phyloP scores from a whole-genome alignment of 2,888 invertebrate genomes.

The Biston stratarius region DNA sequence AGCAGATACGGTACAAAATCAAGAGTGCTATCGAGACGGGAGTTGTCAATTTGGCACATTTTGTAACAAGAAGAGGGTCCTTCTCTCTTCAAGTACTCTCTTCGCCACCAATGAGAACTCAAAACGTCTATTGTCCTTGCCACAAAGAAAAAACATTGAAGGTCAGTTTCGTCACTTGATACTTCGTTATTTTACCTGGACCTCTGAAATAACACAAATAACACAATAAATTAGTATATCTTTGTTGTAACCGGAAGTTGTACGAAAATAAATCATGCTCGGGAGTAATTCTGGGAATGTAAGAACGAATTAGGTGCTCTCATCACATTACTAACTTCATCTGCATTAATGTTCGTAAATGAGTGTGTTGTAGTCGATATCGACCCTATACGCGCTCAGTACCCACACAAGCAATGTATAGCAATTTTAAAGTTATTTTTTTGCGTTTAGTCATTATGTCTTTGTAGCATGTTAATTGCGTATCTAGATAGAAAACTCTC shows the following conservation, averaged over 20 bases:
- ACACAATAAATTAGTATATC: conserved; percentile 28
- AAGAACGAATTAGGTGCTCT: conserved; percentile 50
- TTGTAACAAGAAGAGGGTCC: conserved; percentile 68
- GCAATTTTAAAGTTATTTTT: not conserved
- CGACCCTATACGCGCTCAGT: not conserved
- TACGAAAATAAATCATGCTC: conserved; percentile 45
- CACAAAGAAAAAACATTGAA: conserved; percentile 66
- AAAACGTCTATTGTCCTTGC: conserved; percentile 68
- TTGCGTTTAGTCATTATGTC: not conserved
- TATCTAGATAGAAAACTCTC: no score
- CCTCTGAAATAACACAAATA: conserved; percentile 36
- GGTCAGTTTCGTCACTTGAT: conserved; percentile 53
- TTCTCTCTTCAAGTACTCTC: conserved; percentile 57
- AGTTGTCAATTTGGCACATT: conserved; percentile 79
- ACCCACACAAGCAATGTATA: not conserved
- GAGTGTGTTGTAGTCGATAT: conserved; percentile 21
- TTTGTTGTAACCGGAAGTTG: conserved; percentile 21
- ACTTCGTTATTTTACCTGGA: conserved; percentile 57
- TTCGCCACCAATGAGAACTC: conserved; percentile 62
- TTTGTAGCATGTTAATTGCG: no score
- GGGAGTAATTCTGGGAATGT: conserved; percentile 43
- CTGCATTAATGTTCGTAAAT: conserved; percentile 53
- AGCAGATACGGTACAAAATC: conserved; percentile 58
- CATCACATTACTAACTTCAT: conserved; percentile 51
- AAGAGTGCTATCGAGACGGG: conserved; percentile 67